Evolutionary conservation across 2,113 vertebrate species (phyloP), one percentile per base, ranked within the genome.

Genomic region (Chascanopsetta lugubris): DNA sequence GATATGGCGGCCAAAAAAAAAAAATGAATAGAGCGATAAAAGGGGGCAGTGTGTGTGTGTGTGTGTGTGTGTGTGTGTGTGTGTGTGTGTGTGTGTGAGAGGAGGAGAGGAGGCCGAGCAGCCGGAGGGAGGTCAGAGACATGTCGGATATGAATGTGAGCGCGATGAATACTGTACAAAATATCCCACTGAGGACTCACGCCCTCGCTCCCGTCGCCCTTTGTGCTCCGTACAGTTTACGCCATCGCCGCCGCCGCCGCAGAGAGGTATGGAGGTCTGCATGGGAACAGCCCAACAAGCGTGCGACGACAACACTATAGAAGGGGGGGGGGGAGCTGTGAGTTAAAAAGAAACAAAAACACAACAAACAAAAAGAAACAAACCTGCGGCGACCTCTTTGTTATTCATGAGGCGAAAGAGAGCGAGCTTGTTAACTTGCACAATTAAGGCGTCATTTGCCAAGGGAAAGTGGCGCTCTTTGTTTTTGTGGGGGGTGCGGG

Each of bases 381-480:
- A 78, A 72, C 60, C 56, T 71, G 64, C 62, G 83, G 49, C 58
- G 77, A 88, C 69, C 72, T 81, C 83, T 89, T 90, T 91, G 87
- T 88, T 92, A 92, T 90, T 92, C 87, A 90, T 89, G 85, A 75
- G 68, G 79, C 73, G 84, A 80, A 71, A 15, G 69, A 32, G 56
- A 72, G 76, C 72, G 43, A 81, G 84, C 85, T 88, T 91, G 88
- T 91, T 92, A 92, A 92, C 85, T 88, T 77, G 70, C 88, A 91
- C 89, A 89, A 89, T 92, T 90, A 91, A 92, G 90, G 90, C 88
- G 77, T 92, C 88, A 90, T 91, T 93, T 91, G 85, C 75, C 80
- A 85, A 75, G 83, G 84, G 68, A 89, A 85, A 88, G 61, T 50
- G 64, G 74, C 54, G 75, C 40, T 78, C 85, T 90, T 92, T 92